Conservation (phyloP, 2,797 vertebrate species). For the Euthynnus affinis region DNA sequence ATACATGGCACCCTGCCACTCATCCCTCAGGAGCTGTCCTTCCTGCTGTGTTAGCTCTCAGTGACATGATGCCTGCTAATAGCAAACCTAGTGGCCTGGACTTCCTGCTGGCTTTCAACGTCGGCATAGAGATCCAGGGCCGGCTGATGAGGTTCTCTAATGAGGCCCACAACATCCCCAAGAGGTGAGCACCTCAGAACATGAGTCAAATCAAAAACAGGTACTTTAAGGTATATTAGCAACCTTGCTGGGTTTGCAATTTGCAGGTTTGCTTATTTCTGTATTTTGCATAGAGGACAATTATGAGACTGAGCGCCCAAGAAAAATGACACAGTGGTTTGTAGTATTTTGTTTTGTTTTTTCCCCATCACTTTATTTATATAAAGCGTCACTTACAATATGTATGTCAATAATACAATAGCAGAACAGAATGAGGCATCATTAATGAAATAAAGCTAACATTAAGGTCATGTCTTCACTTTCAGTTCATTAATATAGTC, state of each 20-base stretch:
- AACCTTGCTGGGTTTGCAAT: constrained; percentile 1
- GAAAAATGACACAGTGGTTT: too few species aligned
- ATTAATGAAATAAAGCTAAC: too few species aligned
- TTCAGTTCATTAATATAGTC: too few species aligned
- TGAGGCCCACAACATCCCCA: constrained; percentile 90
- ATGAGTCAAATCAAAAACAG: not conserved
- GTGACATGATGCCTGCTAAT: constrained; percentile 87
- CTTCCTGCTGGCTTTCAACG: constrained; percentile 90
- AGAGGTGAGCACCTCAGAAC: constrained; percentile 82
- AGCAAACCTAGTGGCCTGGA: constrained; percentile 88
- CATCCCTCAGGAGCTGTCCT: constrained; percentile 92
- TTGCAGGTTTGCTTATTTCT: constrained; percentile 4
- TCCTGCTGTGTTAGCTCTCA: constrained; percentile 89
- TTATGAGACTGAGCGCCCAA: too few species aligned
- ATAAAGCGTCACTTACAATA: too few species aligned
- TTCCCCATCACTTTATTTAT: too few species aligned
- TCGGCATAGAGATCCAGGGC: constrained; percentile 92
- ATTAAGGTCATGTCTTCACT: too few species aligned
- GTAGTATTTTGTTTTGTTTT: too few species aligned
- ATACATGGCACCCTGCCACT: constrained; percentile 94
- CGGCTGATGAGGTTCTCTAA: constrained; percentile 91
- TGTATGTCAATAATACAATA: too few species aligned
- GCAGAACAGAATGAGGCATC: too few species aligned
- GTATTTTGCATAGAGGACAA: not conserved
- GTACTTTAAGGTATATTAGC: not conserved